These are phyloP conservation scores for Sebastiscus albofasciatus DNA, from an alignment of 2,797 vertebrate genomes.

Conservation along the genomic window DNA sequence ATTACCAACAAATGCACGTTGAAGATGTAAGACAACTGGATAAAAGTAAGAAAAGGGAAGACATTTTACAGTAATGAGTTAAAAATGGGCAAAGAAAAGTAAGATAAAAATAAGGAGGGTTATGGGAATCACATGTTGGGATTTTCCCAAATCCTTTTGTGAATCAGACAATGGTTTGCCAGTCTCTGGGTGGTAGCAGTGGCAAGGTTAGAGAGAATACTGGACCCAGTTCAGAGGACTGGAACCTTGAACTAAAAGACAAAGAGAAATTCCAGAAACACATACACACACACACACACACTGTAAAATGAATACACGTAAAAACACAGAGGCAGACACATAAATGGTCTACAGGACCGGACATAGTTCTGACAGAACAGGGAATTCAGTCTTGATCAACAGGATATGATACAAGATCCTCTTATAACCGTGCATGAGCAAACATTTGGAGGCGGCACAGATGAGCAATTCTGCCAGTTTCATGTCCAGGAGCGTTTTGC, in stretches of 20 bases:
- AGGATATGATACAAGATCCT: conserved; percentile 67
- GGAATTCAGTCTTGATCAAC: conserved; percentile 61
- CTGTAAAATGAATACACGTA: not conserved
- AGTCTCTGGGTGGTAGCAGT: conserved; percentile 42
- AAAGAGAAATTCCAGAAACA: conserved; percentile 44
- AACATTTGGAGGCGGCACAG: conserved; percentile 12
- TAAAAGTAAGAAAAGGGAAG: not conserved
- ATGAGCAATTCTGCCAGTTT: conserved; percentile 6
- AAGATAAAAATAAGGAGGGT: conserved; percentile 31
- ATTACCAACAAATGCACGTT: not conserved
- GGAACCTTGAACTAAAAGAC: conserved; percentile 67
- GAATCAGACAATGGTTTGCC: conserved; percentile 59
- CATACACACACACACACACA: conserved; percentile 1
- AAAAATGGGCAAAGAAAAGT: not conserved
- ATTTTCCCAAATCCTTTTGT: conserved; percentile 67
- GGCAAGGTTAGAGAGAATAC: conserved; percentile 42
- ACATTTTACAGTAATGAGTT: not conserved
- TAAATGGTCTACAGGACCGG: conserved; percentile 12
- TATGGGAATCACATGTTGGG: conserved; percentile 53
- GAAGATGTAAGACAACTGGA: not conserved
- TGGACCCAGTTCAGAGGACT: conserved; percentile 64
- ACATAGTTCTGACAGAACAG: conserved; percentile 16
- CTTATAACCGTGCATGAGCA: not conserved
- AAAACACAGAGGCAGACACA: conserved; percentile 1
- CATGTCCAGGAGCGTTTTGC: not conserved